Evolutionary conservation across 2,888 invertebrate genomes (phyloP).

Genomic region (Eumerus sabulonum): DNA sequence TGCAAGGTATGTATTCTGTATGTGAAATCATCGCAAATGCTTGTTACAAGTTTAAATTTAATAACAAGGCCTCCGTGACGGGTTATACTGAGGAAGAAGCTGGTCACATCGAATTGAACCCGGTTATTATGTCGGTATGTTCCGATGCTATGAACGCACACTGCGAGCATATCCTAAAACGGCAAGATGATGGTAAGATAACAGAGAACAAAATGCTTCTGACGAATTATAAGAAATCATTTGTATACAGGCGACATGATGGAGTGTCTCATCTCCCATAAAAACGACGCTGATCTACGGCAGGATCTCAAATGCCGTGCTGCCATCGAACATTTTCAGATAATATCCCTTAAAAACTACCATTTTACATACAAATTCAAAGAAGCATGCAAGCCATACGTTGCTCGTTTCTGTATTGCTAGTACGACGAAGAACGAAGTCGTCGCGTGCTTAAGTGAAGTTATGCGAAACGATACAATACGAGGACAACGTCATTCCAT

Average conservation of each 20-base stretch:
- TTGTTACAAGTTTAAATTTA: not conserved
- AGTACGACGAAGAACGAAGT: constrained; percentile 88
- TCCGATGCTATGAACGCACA: constrained; percentile 87
- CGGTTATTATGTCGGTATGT: constrained; percentile 90
- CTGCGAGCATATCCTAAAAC: constrained; percentile 85
- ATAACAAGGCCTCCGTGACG: constrained; percentile 81
- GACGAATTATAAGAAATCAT: too few relatives aligned
- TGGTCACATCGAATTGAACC: constrained; percentile 93
- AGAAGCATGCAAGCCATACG: constrained; percentile 92
- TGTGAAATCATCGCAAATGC: not conserved
- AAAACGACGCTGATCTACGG: constrained; percentile 91
- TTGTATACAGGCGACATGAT: constrained; percentile 85
- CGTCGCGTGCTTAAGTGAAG: constrained; percentile 85
- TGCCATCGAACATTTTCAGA: constrained; percentile 97
- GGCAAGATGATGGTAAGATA: constrained; percentile 83
- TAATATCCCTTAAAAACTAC: constrained; percentile 95
- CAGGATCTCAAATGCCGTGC: constrained; percentile 91
- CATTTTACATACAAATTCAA: constrained; percentile 97
- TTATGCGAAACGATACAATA: constrained; percentile 93
- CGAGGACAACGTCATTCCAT: constrained; percentile 87
- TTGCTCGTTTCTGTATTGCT: constrained; percentile 84
- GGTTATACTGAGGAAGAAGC: constrained; percentile 95
- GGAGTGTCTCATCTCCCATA: constrained; percentile 95
- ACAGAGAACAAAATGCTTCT: not conserved
- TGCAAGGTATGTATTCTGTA: constrained; percentile 82